Conservation (phyloP, 2,113 vertebrate species). For the Larimichthys polyactis region DNA sequence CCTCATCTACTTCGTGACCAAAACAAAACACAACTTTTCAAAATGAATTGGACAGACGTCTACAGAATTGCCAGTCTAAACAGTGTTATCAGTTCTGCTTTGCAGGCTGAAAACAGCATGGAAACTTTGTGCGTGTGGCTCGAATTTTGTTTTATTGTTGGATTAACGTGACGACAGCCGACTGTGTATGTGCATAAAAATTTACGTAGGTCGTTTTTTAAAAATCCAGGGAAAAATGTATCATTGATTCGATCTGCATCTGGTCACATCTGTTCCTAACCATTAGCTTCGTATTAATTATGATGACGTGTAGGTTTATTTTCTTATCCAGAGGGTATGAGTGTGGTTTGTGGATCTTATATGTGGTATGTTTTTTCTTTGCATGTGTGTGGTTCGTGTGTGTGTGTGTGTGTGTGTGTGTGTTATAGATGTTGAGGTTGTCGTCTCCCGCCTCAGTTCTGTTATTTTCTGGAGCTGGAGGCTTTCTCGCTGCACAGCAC, state of each 20-base stretch:
- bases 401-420: constrained; percentile 25
- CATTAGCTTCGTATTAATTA: neutral
- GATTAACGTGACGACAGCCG: neutral
- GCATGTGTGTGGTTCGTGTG: neutral
- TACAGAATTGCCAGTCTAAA: constrained; percentile 65
- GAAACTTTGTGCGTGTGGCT: constrained; percentile 32
- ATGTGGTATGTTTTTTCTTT: constrained; percentile 28
- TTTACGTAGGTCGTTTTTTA: neutral
- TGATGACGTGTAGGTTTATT: constrained; percentile 9
- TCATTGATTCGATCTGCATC: neutral
- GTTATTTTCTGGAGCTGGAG: constrained; percentile 38
- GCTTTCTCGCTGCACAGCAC: constrained; percentile 38
- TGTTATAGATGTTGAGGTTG: constrained; percentile 12
- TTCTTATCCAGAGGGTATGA: constrained; percentile 7
- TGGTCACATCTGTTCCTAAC: neutral
- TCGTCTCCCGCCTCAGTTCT: neutral
- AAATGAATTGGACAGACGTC: constrained; percentile 35
- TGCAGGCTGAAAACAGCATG: constrained; percentile 36
- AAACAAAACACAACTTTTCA: constrained; percentile 50
- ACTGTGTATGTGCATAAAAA: neutral
- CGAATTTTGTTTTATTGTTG: constrained; percentile 22
- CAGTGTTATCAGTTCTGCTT: constrained; percentile 65
- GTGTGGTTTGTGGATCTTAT: constrained; percentile 11
- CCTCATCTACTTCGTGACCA: constrained; percentile 25
- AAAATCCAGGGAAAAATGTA: neutral